Conservation (phyloP, 2,113 vertebrate genomes). For the Bagarius yarrelli region DNA sequence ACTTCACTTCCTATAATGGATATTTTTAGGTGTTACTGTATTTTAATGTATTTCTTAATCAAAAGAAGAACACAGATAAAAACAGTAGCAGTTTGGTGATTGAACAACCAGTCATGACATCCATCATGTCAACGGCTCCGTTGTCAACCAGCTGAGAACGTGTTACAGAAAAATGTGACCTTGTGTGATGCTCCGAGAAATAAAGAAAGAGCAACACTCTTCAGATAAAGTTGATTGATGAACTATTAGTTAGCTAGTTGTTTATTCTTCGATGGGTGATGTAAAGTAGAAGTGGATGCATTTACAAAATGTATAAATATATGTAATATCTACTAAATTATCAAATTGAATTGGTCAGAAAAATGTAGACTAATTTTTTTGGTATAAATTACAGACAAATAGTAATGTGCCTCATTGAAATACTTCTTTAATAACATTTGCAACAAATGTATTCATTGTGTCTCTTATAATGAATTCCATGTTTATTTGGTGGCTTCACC, state of each 20-base stretch:
- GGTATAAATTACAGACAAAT: not conserved
- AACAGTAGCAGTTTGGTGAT: not conserved
- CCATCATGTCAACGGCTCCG: not conserved
- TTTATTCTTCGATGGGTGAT: too few species aligned
- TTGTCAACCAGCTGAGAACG: not conserved
- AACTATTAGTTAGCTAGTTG: not conserved
- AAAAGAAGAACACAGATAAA: not conserved
- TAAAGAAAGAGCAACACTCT: not conserved
- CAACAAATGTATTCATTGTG: too few species aligned
- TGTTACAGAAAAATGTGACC: not conserved
- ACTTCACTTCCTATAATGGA: too few species aligned
- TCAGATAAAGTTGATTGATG: not conserved
- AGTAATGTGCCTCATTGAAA: not conserved
- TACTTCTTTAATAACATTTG: too few species aligned
- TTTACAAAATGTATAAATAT: not conserved
- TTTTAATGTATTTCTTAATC: too few species aligned
- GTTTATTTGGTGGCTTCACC: not conserved
- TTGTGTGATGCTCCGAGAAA: not conserved
- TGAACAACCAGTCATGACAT: not conserved
- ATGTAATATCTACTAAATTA: not conserved
- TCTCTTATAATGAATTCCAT: not conserved
- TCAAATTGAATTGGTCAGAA: not conserved
- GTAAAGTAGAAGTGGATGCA: not conserved
- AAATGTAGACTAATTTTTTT: not conserved
- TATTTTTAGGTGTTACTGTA: too few species aligned